Evolutionary conservation across 2,113 vertebrate genomes (phyloP), one percentile per base, ranked within the genome.

Genomic region (Cranoglanis bouderius): DNA sequence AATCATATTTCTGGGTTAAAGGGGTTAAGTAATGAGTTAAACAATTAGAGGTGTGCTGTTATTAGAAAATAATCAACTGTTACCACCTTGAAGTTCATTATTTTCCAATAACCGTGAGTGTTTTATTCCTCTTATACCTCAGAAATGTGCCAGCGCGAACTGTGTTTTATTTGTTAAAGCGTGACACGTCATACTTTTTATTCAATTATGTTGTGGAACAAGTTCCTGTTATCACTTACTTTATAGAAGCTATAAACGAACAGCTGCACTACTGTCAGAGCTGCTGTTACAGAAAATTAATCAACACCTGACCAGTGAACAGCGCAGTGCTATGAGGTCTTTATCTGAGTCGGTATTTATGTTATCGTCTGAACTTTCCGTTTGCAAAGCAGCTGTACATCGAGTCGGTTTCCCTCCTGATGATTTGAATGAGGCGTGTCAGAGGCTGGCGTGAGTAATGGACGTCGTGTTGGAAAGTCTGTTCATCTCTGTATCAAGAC

Each of bases 1-100:
- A 38, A 24, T 40, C 70, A 10, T 85, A 65, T 85, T 85, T 72
- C 65, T 35, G 19, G 35, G 38, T 84, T 49, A 84, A 61, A 29
- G 38, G 18, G 8, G 18, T n/a, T 53, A 19, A 49, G n/a, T 35
- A 12, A 35, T 21, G 16, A n/a, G 3, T 75, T 43, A 21, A 35
- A 18, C 65, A 70, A 2, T 70, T 16, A 35, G n/a, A 19, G 6
- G 7, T 40, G 18, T 8, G 70, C 18, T 24, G 35, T 74, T 21
- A 16, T 40, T 40, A 24, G 19, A 38, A 19, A 35, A 38, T 9
- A 38, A 38, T 38, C 67, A 67, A n/a, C 63, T 6, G 61, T 4
- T 57, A 16, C 9, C 65, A 67, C 4, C 12, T 14, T 67, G 13
- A 32, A 67, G 63, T 32, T 32, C 14, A 67, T 67, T 12, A 67